Evolutionary conservation across 2,888 invertebrate genomes (phyloP).

Genomic region (Stenolophus ochropezus): DNA sequence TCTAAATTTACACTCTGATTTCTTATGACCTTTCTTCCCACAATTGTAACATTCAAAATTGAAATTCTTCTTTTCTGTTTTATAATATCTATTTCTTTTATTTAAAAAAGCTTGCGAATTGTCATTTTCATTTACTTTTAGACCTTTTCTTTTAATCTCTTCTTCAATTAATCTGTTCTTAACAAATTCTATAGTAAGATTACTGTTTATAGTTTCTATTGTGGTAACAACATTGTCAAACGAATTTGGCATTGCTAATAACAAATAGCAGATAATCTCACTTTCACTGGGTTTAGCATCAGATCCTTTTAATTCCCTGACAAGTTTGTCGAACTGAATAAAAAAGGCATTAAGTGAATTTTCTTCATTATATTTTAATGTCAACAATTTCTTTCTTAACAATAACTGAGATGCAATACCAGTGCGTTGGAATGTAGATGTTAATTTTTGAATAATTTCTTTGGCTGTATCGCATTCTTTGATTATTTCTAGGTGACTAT

Average conservation of each 20-base stretch:
- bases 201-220: constrained; percentile 64
- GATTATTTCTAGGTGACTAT: neutral
- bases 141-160: neutral
- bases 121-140: neutral
- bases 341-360: neutral
- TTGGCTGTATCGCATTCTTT: neutral
- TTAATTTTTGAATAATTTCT: neutral
- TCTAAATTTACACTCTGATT: neutral
- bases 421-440: neutral
- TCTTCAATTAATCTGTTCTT: neutral
- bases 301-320: neutral
- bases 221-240: constrained; percentile 68
- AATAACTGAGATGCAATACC: neutral
- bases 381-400: neutral
- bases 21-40: neutral
- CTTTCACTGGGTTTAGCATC: neutral
- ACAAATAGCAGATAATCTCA: constrained; percentile 61
- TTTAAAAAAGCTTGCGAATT: neutral
- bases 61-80: neutral
- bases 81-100: neutral
- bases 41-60: neutral
- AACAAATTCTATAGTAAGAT: neutral
- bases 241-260: constrained; percentile 66
- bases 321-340: neutral
- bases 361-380: neutral